Evolutionary conservation across 1,140 invertebrate species (phyloP).

Genomic region (Drosophila melanogaster): Release_6_plus_ISO1_MT NT_033779.5:15301001-15301500

Average conservation of each 20-base stretch:
- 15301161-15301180: constrained; percentile 35
- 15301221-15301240: no score
- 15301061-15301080: constrained; percentile 83
- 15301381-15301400: not conserved
- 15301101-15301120: constrained; percentile 81
- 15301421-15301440: constrained; percentile 9
- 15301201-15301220: no score
- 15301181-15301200: constrained; percentile 5
- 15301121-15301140: constrained; percentile 83
- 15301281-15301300: no score
- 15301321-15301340: not conserved
- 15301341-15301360: not conserved
- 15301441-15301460: constrained; percentile 52
- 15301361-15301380: not conserved
- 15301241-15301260: no score
- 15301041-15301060: constrained; percentile 82
- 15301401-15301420: not conserved
- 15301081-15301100: constrained; percentile 83
- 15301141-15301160: constrained; percentile 82
- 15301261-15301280: no score
- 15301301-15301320: no score
- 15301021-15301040: constrained; percentile 13
- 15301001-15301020: constrained; percentile 73
- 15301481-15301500: constrained; percentile 72
- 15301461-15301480: constrained; percentile 14